Evolutionary conservation across 2,888 invertebrate genomes (phyloP), one percentile per base, ranked within the genome.

Genomic region (Spodoptera picta): DNA sequence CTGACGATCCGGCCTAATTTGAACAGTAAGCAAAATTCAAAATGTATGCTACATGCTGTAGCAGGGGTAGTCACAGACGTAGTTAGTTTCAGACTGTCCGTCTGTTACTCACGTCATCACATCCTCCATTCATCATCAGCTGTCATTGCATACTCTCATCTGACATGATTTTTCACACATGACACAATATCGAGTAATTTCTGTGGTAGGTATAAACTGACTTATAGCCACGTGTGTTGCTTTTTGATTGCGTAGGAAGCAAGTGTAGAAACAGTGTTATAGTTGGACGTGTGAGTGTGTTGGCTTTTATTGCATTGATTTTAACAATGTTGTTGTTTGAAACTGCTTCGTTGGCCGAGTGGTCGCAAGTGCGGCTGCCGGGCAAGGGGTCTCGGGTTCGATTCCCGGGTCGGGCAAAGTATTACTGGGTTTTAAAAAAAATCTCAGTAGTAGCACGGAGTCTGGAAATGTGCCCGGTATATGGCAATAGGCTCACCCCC

Each of bases 41-140:
- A 74, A 24, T 47, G 63, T 74, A 51, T 54, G 71, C 71, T 74
- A 60, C 52, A 43, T 53, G 14, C 54, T 60, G 63, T 74, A 72
- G 75, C 72, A 57, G 47, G 60, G 54, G 72, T 72, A 72, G 72
- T 72, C 72, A 72, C 74, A 72, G 72, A 72, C 72, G 72, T 72
- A 72, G 63, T 71, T 53, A 69, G 75, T 60, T 63, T 74, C 71
- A 72, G 71, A 63, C 63, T 60, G 46, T 63, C 48, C 43, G 57
- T 69, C 60, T 72, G 75, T 60, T 43, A 57, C 23, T 53, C 47
- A 47, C 51, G 31, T 12, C 51, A 56, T 53, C 46, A 63, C 44
- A 53, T 51, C n/a, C 46, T 60, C 44, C 53, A 48, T 12, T 46
- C 48, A 46, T 31, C 50, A 56, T 47, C 53, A 23, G 61, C 74